These are phyloP conservation scores for Okamejei kenojei DNA, from an alignment of 2,797 vertebrate species.

Conservation along the genomic window DNA sequence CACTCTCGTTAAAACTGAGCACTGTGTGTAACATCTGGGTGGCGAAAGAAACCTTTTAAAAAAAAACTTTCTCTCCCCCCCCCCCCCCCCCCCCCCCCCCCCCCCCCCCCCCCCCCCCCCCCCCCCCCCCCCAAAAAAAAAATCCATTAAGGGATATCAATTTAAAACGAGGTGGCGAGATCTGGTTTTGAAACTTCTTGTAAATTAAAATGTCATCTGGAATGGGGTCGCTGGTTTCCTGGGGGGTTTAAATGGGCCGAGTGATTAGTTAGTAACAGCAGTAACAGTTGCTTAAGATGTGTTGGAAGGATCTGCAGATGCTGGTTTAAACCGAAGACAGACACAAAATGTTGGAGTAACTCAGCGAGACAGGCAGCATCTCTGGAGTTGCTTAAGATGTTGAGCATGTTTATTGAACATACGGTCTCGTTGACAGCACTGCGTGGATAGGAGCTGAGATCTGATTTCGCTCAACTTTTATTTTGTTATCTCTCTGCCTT, in stretches of 20 bases:
- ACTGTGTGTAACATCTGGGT: neutral
- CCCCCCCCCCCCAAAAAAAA: no score
- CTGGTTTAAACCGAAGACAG: no score
- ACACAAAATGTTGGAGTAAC: no score
- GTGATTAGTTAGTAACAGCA: neutral
- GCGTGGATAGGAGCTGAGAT: neutral
- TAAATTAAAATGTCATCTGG: neutral
- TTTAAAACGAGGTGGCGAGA: neutral
- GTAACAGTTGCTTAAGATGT: no score
- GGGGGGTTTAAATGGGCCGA: neutral
- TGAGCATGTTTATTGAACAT: neutral
- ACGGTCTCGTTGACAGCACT: neutral
- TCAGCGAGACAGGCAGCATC: no score
- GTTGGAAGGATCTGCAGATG: no score
- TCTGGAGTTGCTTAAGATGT: neutral
- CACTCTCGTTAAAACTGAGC: neutral
- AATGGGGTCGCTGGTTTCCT: neutral
- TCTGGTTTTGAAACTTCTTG: neutral
- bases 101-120: no score
- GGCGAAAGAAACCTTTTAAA: neutral
- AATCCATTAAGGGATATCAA: neutral
- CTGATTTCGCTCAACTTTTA: neutral
- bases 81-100: no score
- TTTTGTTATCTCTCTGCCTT: neutral
- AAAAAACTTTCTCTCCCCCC: neutral